Evolutionary conservation across 2,797 vertebrate genomes (phyloP).

Genomic region (Monodelphis domestica): DNA sequence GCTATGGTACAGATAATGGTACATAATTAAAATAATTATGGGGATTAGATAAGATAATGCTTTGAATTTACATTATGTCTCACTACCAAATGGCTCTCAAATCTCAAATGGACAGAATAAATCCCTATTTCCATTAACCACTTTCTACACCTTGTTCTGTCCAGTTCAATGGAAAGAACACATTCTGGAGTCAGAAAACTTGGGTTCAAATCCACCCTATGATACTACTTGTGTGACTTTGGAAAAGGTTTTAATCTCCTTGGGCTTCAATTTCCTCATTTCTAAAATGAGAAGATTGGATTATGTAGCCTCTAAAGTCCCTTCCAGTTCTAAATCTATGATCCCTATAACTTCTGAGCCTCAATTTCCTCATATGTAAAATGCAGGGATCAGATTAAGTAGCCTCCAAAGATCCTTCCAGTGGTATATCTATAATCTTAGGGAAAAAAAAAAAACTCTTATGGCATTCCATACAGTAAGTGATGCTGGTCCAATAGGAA

Average conservation of each 20-base stretch:
- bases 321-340: background rate
- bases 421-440: background rate
- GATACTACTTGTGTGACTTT: too few species aligned
- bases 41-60: conserved; percentile 65
- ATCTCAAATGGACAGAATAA: conserved; percentile 28
- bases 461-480: background rate
- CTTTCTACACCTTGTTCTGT: conserved; percentile 18
- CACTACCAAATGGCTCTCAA: conserved; percentile 42
- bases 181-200: background rate
- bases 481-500: background rate
- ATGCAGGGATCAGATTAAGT: background rate
- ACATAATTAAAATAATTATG: conserved; percentile 74
- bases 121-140: background rate
- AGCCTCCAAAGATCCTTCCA: background rate
- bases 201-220: background rate
- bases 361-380: background rate
- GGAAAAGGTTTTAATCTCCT: background rate
- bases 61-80: conserved; percentile 67
- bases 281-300: background rate
- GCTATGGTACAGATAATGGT: conserved; percentile 54
- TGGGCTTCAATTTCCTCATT: background rate
- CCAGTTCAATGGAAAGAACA: background rate
- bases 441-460: background rate
- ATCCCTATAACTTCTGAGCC: background rate
- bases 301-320: background rate